Conservation (phyloP, 2,113 vertebrate species). For the Ammodytes marinus region DNA sequence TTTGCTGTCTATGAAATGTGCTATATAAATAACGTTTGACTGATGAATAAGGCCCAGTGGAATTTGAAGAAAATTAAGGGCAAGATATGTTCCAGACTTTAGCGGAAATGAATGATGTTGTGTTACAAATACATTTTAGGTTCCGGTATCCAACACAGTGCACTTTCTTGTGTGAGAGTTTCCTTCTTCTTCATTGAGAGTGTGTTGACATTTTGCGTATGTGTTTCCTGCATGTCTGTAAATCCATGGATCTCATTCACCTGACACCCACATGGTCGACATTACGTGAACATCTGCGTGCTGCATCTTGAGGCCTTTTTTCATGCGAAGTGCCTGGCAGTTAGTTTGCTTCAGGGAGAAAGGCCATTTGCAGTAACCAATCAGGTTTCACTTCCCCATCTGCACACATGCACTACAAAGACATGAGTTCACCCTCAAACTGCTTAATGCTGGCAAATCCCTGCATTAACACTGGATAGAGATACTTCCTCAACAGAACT, state of each 20-base stretch:
- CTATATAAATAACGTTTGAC: neutral
- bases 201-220: slow-evolving; percentile 42
- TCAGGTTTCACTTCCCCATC: slow-evolving; percentile 74
- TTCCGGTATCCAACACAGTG: neutral
- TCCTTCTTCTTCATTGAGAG: neutral
- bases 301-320: slow-evolving; percentile 77
- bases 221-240: slow-evolving; percentile 62
- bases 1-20: too few species aligned
- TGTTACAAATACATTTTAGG: neutral
- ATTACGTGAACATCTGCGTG: slow-evolving; percentile 81
- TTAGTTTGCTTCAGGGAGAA: slow-evolving; percentile 74
- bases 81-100: neutral
- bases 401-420: slow-evolving; percentile 67
- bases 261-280: slow-evolving; percentile 78
- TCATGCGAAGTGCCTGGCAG: slow-evolving; percentile 80
- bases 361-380: slow-evolving; percentile 74
- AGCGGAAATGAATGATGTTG: neutral
- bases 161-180: neutral
- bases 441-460: slow-evolving; percentile 48
- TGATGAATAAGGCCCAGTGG: neutral
- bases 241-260: slow-evolving; percentile 72
- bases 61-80: neutral
- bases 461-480: slow-evolving; percentile 34
- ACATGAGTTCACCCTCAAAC: slow-evolving; percentile 60
- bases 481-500: slow-evolving; percentile 16